phyloP scores from a whole-genome alignment of 1,140 invertebrate genomes.

The Homalodisca vitripennis region DNA sequence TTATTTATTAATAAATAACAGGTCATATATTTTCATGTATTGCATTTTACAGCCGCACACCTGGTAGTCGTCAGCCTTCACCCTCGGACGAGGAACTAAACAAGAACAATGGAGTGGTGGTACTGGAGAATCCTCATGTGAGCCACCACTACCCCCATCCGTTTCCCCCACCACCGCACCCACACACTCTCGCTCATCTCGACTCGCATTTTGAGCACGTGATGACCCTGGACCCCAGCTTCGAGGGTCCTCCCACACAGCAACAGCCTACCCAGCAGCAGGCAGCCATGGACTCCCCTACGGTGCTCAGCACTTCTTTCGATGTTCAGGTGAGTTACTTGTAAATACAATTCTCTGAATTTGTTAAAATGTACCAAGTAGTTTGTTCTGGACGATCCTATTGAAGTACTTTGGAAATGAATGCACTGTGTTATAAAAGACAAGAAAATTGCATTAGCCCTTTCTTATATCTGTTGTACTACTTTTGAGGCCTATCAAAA shows the following conservation, averaged over 20 bases:
- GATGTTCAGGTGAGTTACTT: conserved; percentile 57
- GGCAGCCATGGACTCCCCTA: conserved; percentile 51
- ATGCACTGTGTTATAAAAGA: no score
- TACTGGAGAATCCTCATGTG: conserved; percentile 47
- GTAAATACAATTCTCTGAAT: no score
- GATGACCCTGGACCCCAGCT: conserved; percentile 37
- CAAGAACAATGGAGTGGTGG: conserved; percentile 55
- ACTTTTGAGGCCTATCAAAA: no score
- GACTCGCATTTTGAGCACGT: conserved; percentile 41
- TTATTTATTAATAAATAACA: no score
- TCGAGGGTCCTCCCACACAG: conserved; percentile 37
- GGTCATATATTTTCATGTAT: not conserved
- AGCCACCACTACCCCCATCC: conserved; percentile 52
- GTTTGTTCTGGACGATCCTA: no score
- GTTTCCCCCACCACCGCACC: conserved; percentile 45
- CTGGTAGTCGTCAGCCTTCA: conserved; percentile 86
- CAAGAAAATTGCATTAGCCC: no score
- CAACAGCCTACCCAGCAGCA: conserved; percentile 56
- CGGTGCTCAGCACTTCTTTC: conserved; percentile 51
- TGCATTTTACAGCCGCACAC: conserved; percentile 66
- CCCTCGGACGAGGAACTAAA: conserved; percentile 81
- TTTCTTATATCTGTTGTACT: no score
- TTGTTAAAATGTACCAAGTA: no score
- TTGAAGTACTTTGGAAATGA: no score
- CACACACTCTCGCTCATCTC: conserved; percentile 28